Conservation (phyloP, 2,888 invertebrate species). For the Graphium colonna region DNA sequence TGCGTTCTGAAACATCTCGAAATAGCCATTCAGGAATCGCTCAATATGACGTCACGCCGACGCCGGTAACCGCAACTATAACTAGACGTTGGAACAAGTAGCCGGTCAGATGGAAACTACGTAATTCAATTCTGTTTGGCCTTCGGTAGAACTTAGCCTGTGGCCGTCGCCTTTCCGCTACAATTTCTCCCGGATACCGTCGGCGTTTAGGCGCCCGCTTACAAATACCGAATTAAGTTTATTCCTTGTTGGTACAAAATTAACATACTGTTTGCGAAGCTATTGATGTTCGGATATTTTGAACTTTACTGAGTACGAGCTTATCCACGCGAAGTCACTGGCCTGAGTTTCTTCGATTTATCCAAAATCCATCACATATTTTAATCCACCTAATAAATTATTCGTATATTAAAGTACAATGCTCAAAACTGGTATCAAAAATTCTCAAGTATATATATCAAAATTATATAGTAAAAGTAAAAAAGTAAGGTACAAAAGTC, state of each 20-base stretch:
- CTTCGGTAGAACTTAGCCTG: conserved; percentile 15
- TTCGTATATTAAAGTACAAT: no score
- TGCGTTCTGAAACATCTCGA: conserved; percentile 53
- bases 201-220: background rate
- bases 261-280: background rate
- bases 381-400: no score
- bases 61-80: conserved; percentile 28
- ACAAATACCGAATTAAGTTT: background rate
- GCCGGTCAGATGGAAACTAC: conserved; percentile 24
- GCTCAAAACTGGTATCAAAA: no score
- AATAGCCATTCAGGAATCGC: conserved; percentile 56
- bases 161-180: conserved; percentile 2
- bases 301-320: no score
- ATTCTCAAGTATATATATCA: no score
- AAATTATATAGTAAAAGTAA: no score
- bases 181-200: background rate
- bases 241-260: background rate
- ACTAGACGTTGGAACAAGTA: conserved; percentile 21
- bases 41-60: conserved; percentile 49
- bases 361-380: no score
- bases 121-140: conserved; percentile 29
- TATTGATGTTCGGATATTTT: background rate
- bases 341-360: no score
- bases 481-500: no score
- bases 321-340: no score